phyloP scores from a whole-genome alignment of 2,888 invertebrate species.

The Lordiphosa andalusiaca region DNA sequence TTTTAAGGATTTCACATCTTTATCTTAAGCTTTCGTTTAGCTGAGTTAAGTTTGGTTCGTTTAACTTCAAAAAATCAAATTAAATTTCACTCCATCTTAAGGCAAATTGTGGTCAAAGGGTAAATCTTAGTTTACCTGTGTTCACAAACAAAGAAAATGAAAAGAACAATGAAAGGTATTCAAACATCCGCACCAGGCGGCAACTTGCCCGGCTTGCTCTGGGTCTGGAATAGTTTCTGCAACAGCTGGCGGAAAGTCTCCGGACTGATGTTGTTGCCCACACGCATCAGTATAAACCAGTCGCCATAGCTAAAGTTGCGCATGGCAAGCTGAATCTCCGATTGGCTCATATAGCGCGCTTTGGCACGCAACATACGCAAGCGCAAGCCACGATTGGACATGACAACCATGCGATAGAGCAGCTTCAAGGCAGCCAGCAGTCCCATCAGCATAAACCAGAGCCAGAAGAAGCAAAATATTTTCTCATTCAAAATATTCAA shows the following conservation, averaged over 20 bases:
- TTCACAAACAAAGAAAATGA: background rate
- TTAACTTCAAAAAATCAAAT: too few relatives aligned
- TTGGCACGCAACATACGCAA: conserved; percentile 65
- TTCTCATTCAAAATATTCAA: conserved; percentile 90
- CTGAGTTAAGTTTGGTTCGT: too few relatives aligned
- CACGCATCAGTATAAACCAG: conserved; percentile 88
- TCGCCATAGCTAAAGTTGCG: conserved; percentile 83
- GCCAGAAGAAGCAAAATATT: conserved; percentile 87
- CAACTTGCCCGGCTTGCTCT: conserved; percentile 9
- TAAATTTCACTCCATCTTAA: too few relatives aligned
- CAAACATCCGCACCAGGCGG: conserved; percentile 22
- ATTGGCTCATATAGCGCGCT: conserved; percentile 59
- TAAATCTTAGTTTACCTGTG: too few relatives aligned
- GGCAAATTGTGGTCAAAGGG: too few relatives aligned
- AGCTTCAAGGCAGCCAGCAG: conserved; percentile 84
- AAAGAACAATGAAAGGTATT: background rate
- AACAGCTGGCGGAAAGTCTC: conserved; percentile 85
- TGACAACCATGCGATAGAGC: conserved; percentile 84
- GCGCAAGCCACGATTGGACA: conserved; percentile 80
- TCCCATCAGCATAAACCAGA: conserved; percentile 86
- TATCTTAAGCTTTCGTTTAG: too few relatives aligned
- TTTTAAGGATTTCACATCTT: too few relatives aligned
- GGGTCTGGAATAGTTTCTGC: conserved; percentile 78
- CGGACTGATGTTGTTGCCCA: conserved; percentile 89
- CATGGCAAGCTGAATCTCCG: conserved; percentile 50